Conservation (phyloP, 2,113 vertebrate genomes). For the Corapipo altera region DNA sequence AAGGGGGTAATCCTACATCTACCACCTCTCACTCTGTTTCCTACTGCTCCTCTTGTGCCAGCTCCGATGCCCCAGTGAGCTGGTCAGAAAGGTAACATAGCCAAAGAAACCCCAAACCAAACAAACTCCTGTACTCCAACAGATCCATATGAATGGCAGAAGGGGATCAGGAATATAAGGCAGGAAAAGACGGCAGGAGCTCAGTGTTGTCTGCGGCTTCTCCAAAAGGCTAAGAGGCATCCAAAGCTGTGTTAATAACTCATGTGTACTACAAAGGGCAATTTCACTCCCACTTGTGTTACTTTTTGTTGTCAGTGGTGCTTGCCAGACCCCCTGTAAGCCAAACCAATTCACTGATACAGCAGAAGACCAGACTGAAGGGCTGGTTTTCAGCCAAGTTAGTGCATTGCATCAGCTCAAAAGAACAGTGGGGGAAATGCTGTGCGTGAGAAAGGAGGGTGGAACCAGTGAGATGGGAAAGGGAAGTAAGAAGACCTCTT, state of each 20-base stretch:
- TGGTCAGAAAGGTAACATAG: background rate
- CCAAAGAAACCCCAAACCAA: background rate
- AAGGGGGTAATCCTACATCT: background rate
- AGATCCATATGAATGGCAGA: background rate
- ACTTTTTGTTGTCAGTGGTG: background rate
- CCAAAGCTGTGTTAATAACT: background rate
- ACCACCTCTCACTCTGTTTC: background rate
- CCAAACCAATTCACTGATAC: background rate
- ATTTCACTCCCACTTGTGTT: background rate
- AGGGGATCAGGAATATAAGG: background rate
- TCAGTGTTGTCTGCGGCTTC: background rate
- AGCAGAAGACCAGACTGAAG: background rate
- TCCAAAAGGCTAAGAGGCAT: background rate
- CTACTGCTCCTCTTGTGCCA: background rate
- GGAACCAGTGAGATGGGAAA: background rate
- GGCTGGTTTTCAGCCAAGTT: background rate
- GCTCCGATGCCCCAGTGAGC: background rate
- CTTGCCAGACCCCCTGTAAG: background rate
- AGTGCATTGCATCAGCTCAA: background rate
- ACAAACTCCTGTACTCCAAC: accelerated
- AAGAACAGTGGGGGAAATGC: accelerated
- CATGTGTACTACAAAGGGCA: background rate
- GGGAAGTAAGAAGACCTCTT: background rate
- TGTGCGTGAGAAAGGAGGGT: background rate
- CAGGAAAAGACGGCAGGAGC: background rate